Percentiles rank a stretch among this genome's conserved stretches.
These are phyloP conservation scores for Apostichopus californicus DNA, from an alignment of 35 echinoderm and acorn worm species.

Conservation along the genomic window DNA sequence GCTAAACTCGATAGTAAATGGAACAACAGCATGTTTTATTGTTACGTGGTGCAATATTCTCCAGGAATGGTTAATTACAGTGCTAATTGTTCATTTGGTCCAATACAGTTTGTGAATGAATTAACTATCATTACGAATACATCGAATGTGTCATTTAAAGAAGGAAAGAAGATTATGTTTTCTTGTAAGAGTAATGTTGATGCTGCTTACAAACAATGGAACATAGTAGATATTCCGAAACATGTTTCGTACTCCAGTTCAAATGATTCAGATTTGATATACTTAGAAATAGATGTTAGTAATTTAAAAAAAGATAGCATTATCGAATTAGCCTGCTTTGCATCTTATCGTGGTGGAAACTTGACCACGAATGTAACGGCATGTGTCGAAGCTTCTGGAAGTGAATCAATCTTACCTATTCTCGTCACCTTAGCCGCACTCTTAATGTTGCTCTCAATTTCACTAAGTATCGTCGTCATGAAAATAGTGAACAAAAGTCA, in stretches of 20 bases:
- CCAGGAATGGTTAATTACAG: background rate
- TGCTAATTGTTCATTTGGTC: background rate
- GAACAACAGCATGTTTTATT: background rate
- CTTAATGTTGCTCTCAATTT: too few species aligned
- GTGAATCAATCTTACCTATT: background rate
- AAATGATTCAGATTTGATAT: background rate
- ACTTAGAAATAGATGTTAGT: background rate
- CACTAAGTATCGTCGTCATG: too few species aligned
- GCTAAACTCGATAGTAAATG: background rate
- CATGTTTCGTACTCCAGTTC: background rate
- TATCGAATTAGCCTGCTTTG: background rate
- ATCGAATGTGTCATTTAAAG: background rate
- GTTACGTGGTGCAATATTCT: background rate
- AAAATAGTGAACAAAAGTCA: too few species aligned
- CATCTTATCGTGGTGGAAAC: background rate
- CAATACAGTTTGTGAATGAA: background rate
- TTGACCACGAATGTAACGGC: background rate
- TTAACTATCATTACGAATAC: background rate
- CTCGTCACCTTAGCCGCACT: too few species aligned
- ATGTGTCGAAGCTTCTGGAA: background rate
- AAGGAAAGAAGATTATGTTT: background rate
- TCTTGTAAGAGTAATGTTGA: background rate
- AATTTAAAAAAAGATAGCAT: background rate
- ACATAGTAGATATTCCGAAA: background rate
- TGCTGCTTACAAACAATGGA: background rate